phyloP scores from a whole-genome alignment of 2,888 invertebrate genomes.

The Empis livida region DNA sequence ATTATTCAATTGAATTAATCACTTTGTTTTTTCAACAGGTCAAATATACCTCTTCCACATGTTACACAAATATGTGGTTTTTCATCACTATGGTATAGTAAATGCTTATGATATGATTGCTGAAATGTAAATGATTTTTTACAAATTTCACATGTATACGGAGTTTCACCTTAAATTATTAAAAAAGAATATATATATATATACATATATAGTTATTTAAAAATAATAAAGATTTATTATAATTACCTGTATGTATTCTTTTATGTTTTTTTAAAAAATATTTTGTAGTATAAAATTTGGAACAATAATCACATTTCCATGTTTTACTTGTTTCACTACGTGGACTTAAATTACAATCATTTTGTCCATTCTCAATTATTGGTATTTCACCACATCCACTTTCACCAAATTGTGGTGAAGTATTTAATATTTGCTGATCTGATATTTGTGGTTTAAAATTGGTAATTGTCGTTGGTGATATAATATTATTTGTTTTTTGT shows the following conservation, averaged over 20 bases:
- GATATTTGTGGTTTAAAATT: too few species aligned
- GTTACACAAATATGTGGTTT: conserved; percentile 64
- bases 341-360: conserved; percentile 18
- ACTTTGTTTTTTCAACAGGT: too few species aligned
- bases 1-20: too few species aligned
- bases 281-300: conserved; percentile 75
- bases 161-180: conserved; percentile 75
- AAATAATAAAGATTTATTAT: conserved; percentile 13
- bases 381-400: too few species aligned
- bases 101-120: conserved; percentile 80
- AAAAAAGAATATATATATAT: too few species aligned
- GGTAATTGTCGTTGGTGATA: too few species aligned
- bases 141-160: conserved; percentile 69
- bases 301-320: conserved; percentile 77
- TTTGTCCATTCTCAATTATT: too few species aligned
- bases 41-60: conserved; percentile 51
- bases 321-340: conserved; percentile 49
- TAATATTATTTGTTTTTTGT: neutral
- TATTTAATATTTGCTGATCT: too few species aligned
- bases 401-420: too few species aligned
- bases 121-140: conserved; percentile 80
- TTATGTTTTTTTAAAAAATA: conserved; percentile 83
- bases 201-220: neutral
- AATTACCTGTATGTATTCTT: conserved; percentile 63
- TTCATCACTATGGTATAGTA: conserved; percentile 74